Evolutionary conservation across 2,888 invertebrate genomes (phyloP).

Genomic region (Epirrhoe alternata): DNA sequence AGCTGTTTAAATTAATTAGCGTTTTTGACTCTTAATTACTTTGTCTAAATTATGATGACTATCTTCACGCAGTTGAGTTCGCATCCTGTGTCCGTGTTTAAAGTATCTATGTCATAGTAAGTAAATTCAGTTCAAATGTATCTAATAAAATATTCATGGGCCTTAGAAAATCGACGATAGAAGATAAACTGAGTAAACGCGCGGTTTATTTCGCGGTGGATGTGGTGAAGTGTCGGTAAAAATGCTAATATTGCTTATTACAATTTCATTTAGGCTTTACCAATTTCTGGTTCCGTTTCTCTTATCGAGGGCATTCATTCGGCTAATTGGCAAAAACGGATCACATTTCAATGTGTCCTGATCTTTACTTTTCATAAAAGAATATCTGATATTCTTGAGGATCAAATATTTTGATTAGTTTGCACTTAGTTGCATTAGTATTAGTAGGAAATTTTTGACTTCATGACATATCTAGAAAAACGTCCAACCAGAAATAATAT

Average conservation of each 20-base stretch:
- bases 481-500: too few species aligned
- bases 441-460: too few species aligned
- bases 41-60: conserved; percentile 42
- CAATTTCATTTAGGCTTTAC: conserved; percentile 53
- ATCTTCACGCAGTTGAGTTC: conserved; percentile 46
- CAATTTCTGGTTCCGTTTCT: conserved; percentile 53
- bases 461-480: too few species aligned
- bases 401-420: neutral
- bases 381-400: neutral
- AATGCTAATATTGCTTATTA: conserved; percentile 56
- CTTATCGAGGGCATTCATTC: conserved; percentile 47
- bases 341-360: conserved; percentile 31
- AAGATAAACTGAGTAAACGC: neutral
- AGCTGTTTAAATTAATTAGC: conserved; percentile 20
- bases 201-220: conserved; percentile 3
- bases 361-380: conserved; percentile 2
- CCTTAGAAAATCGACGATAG: neutral
- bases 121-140: conserved; percentile 26
- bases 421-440: too few species aligned
- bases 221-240: conserved; percentile 42
- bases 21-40: conserved; percentile 17
- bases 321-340: conserved; percentile 38
- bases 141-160: neutral
- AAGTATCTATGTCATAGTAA: conserved; percentile 16
- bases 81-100: conserved; percentile 42